Conservation (phyloP, 2,113 vertebrate species). For the Eurypyga helias region DNA sequence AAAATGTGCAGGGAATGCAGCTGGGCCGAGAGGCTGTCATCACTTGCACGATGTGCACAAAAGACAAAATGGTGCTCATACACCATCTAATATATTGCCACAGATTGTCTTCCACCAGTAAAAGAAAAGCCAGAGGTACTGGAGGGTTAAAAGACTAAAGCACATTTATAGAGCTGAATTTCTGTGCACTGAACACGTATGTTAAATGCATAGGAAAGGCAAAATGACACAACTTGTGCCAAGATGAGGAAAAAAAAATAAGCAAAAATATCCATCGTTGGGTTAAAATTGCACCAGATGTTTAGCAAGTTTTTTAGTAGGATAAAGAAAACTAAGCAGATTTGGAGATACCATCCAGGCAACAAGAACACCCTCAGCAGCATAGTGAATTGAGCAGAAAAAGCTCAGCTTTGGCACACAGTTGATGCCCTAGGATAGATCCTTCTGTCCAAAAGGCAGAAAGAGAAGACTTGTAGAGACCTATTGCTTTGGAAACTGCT, state of each 20-base stretch:
- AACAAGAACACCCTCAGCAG: background rate
- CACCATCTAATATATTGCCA: background rate
- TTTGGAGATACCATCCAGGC: background rate
- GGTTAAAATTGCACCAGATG: background rate
- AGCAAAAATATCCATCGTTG: background rate
- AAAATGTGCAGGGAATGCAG: background rate
- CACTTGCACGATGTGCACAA: background rate
- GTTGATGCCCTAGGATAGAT: background rate
- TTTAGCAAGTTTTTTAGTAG: background rate
- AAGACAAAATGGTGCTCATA: background rate
- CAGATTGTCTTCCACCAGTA: background rate
- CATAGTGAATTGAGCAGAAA: background rate
- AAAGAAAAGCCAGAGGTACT: background rate
- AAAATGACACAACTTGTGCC: background rate
- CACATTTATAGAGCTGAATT: background rate
- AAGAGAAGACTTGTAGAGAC: background rate
- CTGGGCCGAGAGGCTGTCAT: background rate
- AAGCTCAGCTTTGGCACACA: background rate
- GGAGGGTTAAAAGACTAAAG: background rate
- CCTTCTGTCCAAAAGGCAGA: background rate
- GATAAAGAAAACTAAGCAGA: background rate
- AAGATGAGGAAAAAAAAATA: background rate
- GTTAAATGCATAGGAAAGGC: background rate
- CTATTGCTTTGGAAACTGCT: constrained; percentile 1
- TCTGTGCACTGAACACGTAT: background rate